Evolutionary conservation across 2,797 vertebrate genomes (phyloP).

Genomic region (Microctenopoma lineatum): DNA sequence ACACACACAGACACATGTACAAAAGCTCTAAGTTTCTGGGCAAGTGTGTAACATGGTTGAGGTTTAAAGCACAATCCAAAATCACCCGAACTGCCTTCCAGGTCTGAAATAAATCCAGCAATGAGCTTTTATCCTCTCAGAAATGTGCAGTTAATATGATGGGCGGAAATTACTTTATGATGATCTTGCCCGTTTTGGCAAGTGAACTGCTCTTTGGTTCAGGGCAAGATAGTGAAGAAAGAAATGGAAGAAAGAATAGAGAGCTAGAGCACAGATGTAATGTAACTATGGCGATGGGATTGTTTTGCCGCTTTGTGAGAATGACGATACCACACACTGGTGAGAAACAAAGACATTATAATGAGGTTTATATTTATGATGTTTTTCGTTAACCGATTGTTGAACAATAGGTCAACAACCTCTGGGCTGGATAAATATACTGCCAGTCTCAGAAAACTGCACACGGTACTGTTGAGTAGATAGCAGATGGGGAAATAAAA

Average conservation of each 20-base stretch:
- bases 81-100: slow-evolving; percentile 49
- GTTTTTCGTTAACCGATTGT: slow-evolving; percentile 4
- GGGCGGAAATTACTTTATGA: slow-evolving; percentile 58
- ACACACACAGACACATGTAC: slow-evolving; percentile 34
- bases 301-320: slow-evolving; percentile 15
- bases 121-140: slow-evolving; percentile 56
- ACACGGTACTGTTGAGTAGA: neutral
- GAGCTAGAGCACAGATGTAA: slow-evolving; percentile 32
- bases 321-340: slow-evolving; percentile 46
- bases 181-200: slow-evolving; percentile 50
- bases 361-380: slow-evolving; percentile 29
- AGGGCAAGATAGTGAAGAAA: neutral
- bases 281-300: slow-evolving; percentile 18
- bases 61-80: slow-evolving; percentile 36
- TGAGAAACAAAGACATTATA: slow-evolving; percentile 35
- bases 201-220: slow-evolving; percentile 6
- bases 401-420: slow-evolving; percentile 55
- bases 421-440: slow-evolving; percentile 12
- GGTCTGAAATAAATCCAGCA: slow-evolving; percentile 54
- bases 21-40: slow-evolving; percentile 30
- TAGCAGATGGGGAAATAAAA: neutral
- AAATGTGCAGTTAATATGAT: slow-evolving; percentile 56
- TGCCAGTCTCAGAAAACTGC: neutral
- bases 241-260: neutral
- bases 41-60: slow-evolving; percentile 40